Evolutionary conservation across 1,140 invertebrate genomes (phyloP).

Genomic region (Drosophila teissieri): DNA sequence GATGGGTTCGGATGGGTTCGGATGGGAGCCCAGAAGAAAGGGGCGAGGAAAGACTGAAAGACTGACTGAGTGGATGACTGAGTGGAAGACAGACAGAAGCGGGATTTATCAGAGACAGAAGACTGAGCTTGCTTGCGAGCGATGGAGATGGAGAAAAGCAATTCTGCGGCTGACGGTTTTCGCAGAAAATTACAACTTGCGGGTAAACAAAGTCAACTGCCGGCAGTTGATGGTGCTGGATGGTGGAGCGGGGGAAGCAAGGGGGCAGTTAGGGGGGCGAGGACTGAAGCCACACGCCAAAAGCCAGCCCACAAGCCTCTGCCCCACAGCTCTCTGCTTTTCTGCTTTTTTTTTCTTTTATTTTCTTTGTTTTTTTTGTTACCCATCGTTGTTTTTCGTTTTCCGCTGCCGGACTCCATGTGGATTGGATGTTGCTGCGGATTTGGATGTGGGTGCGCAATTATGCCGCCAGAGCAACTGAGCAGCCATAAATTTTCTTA

Average conservation of each 20-base stretch:
- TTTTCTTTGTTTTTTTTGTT: background rate
- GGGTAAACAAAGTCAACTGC: constrained; percentile 80
- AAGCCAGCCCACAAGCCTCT: constrained; percentile 43
- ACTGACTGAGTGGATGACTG: constrained; percentile 1
- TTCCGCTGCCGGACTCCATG: constrained; percentile 43
- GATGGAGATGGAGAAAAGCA: constrained; percentile 59
- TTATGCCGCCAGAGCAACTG: constrained; percentile 76
- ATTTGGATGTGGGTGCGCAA: constrained; percentile 72
- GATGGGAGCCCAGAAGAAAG: background rate
- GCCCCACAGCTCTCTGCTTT: background rate
- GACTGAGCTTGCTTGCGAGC: constrained; percentile 25
- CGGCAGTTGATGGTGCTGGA: constrained; percentile 17
- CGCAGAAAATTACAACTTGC: constrained; percentile 82
- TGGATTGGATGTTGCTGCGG: constrained; percentile 9
- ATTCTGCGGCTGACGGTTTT: constrained; percentile 78
- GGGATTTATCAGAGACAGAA: constrained; percentile 71
- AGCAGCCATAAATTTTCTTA: constrained; percentile 80
- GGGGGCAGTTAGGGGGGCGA: background rate
- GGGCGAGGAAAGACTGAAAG: background rate
- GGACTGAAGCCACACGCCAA: constrained; percentile 70
- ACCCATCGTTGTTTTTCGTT: background rate
- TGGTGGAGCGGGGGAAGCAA: background rate
- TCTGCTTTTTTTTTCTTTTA: too few relatives aligned
- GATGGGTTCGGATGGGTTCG: too few relatives aligned
- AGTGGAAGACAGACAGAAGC: constrained; percentile 65